Evolutionary conservation across 2,888 invertebrate genomes (phyloP), one percentile per base, ranked within the genome.

Genomic region (Tiphia femorata): DNA sequence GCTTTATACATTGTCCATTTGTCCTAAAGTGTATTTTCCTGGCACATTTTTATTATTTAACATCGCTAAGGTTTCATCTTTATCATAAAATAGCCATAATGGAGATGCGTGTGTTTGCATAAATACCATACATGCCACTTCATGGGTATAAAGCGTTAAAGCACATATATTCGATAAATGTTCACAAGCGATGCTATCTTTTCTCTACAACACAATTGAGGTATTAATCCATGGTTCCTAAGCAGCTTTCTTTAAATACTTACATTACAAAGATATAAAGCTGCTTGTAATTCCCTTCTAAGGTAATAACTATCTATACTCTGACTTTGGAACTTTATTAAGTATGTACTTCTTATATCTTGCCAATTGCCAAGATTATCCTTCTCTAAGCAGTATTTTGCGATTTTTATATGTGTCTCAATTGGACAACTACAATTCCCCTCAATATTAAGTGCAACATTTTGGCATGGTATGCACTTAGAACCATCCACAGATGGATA

Each of bases 101-200:
- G 80, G 71, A 17, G 69, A 61, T 19, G 58, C 53, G 40, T 77
- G 70, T 2, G 62, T 67, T 16, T 71, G 60, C 52, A 63, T 60
- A 27, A 75, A 74, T 23, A 66, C 25, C 46, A 71, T 71, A 41
- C 82, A 83, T 1, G 79, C 64, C 7, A 69, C 30, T 38, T 74
- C 68, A 40, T 87, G 84, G 12, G 84, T 82, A 70, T 86, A 88
- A 54, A 88, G 82, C 5, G 86, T 86, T 50, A 91, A 78, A 0
- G 87, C 84, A 72, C 92, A 92, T 80, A 91, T 85, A 79, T 92
- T 91, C 1, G 89, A 88, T 55, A 92, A 80, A 57, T 87, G 84
- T 79, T 91, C 89, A 72, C 92, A 92, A 7, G 90, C 88, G 12
- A 85, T 86, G 48, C 73, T 73, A 70, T 87, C 85, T 35, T 80